A percentile compares a stretch with the other conserved stretches of the same genome.
These are phyloP conservation scores for Girardia tigrina DNA, from an alignment of 2,888 invertebrate species.

Conservation along the genomic window DNA sequence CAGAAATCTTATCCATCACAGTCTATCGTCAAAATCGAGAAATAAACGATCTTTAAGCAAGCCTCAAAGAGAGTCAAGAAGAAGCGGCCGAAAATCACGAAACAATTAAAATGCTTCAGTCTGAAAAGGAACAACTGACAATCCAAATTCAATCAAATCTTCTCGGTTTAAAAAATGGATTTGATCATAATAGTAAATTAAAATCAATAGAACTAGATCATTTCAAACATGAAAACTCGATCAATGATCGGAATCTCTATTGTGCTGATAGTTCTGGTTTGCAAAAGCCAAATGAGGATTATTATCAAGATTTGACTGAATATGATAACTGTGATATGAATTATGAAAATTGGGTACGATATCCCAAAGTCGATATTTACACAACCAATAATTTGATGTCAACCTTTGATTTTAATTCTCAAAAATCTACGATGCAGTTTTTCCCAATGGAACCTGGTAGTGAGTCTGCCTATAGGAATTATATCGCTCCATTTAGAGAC, in stretches of 20 bases:
- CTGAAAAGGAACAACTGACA: too few species aligned
- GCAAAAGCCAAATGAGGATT: slow-evolving; percentile 4
- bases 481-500: neutral
- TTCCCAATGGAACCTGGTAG: neutral
- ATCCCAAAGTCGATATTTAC: slow-evolving; percentile 16
- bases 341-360: slow-evolving; percentile 10
- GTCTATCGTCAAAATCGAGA: too few species aligned
- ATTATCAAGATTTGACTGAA: slow-evolving; percentile 1
- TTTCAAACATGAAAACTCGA: neutral
- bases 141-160: slow-evolving; percentile 18
- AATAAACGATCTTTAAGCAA: too few species aligned
- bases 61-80: too few species aligned
- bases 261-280: neutral
- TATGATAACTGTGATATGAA: slow-evolving; percentile 18
- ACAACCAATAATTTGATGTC: neutral
- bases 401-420: slow-evolving; percentile 15
- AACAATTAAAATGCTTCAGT: too few species aligned
- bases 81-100: too few species aligned
- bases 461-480: slow-evolving; percentile 5
- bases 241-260: slow-evolving; percentile 6
- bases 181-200: neutral
- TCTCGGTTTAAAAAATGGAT: neutral
- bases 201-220: slow-evolving; percentile 4
- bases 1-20: too few species aligned
- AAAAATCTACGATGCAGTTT: slow-evolving; percentile 19